A percentile compares a stretch with the other conserved stretches of the same genome.
Conservation (phyloP, 2,797 vertebrate genomes). For the Helostoma temminkii region DNA sequence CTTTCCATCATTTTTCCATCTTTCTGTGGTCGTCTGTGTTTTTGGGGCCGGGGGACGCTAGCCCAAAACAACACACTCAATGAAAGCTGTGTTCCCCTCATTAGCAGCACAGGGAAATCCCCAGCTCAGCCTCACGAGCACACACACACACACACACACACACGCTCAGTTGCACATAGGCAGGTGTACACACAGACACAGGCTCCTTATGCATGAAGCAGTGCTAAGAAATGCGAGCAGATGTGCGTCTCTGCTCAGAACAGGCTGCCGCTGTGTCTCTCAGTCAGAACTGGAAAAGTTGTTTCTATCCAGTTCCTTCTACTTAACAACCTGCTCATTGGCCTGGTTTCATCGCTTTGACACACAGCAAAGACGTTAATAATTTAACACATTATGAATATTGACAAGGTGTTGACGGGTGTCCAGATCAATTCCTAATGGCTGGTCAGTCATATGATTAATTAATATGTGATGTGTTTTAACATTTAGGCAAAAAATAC, state of each 20-base stretch:
- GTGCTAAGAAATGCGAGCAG: slow-evolving; percentile 54
- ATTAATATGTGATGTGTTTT: no score
- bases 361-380: background rate
- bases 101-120: slow-evolving; percentile 68
- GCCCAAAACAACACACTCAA: slow-evolving; percentile 63
- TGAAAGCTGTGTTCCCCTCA: slow-evolving; percentile 73
- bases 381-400: background rate
- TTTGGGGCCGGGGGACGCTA: slow-evolving; percentile 51
- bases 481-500: no score
- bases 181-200: slow-evolving; percentile 35
- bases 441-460: no score
- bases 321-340: background rate
- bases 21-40: slow-evolving; percentile 70
- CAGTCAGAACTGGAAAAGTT: slow-evolving; percentile 25
- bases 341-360: background rate
- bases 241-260: slow-evolving; percentile 57
- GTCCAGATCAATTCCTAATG: no score
- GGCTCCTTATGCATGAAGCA: slow-evolving; percentile 13
- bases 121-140: slow-evolving; percentile 29
- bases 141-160: slow-evolving; percentile 22
- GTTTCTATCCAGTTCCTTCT: background rate
- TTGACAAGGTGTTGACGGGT: background rate
- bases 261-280: slow-evolving; percentile 54
- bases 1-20: slow-evolving; percentile 64
- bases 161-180: slow-evolving; percentile 1